Base-by-base conservation (phyloP, 2,888 invertebrate genomes). In the Acleris sparsana region DNA sequence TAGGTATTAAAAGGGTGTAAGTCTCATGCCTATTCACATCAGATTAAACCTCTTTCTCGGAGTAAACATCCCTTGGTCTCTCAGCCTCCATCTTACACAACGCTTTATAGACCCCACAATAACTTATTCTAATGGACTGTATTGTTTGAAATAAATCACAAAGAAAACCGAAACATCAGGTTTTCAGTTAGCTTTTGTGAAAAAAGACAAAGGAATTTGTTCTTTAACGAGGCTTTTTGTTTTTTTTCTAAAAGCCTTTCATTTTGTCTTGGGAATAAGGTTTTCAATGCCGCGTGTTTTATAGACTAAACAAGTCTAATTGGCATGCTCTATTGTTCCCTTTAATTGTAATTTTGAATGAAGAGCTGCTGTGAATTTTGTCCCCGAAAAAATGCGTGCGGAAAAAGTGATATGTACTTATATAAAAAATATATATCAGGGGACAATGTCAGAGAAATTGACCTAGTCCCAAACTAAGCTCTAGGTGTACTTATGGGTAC, bases 141-240 rank as follows among this genome's bases (percentile, higher is more conserved):
- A 66, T 66, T 66, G 61, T 66, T 48, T 57, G 61, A 62, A 46
- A 62, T 62, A 66, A 57, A 66, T 43, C 52, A 66, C 66, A 66
- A 66, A 66, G 66, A 61, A 66, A 66, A 66, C 46, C 56, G 66
- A 57, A 62, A 66, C 66, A 66, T 62, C 66, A 66, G 66, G 56
- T 62, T 66, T 57, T 57, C 22, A 33, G 48, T 59, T 29, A 56
- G 46, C 62, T 52, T 66, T 66, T 62, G 62, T 65, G 29, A 46
- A 64, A 59, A 48, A 39, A 56, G 33, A 66, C 66, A 66, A 62
- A 61, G 53, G 61, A 57, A 57, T 66, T 57, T 61, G 62, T 61
- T 61, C 60, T 55, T 33, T 56, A 56, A 65, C 49, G 33, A 59
- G 58, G 48, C 49, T 49, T 59, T 65, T 65, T 49, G 49, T 65